A percentile compares a stretch with the other conserved stretches of the same genome.
These are phyloP conservation scores for Pocillopora grandis DNA, from an alignment of 92 coral and sea anemone genomes.

Conservation along the genomic window DNA sequence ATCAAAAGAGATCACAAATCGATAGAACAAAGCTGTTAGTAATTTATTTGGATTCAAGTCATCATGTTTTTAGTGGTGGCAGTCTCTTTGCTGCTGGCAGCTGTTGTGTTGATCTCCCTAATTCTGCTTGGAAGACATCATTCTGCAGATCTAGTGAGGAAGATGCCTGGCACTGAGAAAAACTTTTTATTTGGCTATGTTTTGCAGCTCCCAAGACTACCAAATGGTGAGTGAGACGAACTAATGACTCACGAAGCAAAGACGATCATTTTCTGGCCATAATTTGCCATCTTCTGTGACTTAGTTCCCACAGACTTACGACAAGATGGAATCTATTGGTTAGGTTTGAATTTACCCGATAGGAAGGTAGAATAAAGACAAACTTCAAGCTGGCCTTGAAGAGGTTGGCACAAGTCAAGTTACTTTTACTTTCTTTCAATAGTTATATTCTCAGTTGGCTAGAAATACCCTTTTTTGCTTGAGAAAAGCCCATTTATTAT, in stretches of 20 bases:
- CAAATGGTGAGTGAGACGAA: constrained; percentile 15
- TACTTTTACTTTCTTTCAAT: too few species aligned
- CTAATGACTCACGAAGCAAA: neutral
- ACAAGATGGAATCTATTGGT: too few species aligned
- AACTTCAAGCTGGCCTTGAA: too few species aligned
- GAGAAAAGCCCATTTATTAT: too few species aligned
- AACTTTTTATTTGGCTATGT: constrained; percentile 39
- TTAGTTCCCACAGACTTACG: too few species aligned
- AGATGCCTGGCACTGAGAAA: constrained; percentile 38
- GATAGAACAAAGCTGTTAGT: neutral
- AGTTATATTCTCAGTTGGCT: too few species aligned
- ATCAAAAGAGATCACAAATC: neutral
- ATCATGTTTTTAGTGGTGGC: neutral
- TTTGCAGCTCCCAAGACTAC: constrained; percentile 21
- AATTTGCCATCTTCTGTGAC: neutral
- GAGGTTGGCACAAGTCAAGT: too few species aligned
- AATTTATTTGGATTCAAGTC: neutral
- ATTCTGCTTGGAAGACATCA: neutral
- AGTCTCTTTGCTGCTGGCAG: neutral
- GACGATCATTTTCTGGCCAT: neutral
- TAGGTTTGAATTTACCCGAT: too few species aligned
- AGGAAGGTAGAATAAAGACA: too few species aligned
- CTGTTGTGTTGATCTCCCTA: neutral
- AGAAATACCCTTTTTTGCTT: too few species aligned
- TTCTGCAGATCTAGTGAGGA: constrained; percentile 7